These are phyloP conservation scores for Syngnathus floridae DNA, from an alignment of 2,113 vertebrate species.

Conservation along the genomic window DNA sequence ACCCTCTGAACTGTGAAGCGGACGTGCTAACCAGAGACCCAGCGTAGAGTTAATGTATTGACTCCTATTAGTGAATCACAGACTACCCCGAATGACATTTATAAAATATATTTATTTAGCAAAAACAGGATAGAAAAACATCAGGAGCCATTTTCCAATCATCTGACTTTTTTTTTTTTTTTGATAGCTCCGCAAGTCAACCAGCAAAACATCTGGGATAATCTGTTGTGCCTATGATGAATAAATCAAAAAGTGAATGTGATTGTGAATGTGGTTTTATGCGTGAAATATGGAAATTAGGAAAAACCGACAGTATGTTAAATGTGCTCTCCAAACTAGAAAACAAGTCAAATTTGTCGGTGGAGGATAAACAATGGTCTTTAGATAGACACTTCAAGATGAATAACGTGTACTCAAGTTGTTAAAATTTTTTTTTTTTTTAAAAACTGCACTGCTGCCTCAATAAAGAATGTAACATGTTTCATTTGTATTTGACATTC, in stretches of 20 bases:
- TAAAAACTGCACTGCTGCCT: neutral
- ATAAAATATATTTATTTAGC: constrained; percentile 45
- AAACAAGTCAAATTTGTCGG: neutral
- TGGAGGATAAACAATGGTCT: neutral
- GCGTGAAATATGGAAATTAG: constrained; percentile 10
- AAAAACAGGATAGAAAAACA: constrained; percentile 7
- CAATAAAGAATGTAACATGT: constrained; percentile 3
- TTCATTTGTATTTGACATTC: neutral
- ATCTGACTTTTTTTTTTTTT: constrained; percentile 4
- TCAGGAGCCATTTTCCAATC: constrained; percentile 2
- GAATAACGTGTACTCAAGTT: neutral
- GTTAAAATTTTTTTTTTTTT: neutral
- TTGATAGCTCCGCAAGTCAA: constrained; percentile 23
- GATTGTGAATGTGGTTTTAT: neutral
- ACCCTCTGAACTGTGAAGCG: no score
- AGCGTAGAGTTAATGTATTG: neutral
- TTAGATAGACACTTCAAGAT: neutral
- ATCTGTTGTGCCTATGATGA: constrained; percentile 16
- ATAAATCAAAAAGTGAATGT: neutral
- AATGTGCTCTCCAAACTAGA: constrained; percentile 15
- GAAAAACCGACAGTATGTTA: constrained; percentile 4
- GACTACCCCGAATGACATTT: constrained; percentile 14
- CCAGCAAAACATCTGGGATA: constrained; percentile 15
- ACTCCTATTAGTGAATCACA: neutral
- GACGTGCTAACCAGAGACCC: no score